Conservation (phyloP, 2,797 vertebrate genomes). For the Lemur catta region DNA sequence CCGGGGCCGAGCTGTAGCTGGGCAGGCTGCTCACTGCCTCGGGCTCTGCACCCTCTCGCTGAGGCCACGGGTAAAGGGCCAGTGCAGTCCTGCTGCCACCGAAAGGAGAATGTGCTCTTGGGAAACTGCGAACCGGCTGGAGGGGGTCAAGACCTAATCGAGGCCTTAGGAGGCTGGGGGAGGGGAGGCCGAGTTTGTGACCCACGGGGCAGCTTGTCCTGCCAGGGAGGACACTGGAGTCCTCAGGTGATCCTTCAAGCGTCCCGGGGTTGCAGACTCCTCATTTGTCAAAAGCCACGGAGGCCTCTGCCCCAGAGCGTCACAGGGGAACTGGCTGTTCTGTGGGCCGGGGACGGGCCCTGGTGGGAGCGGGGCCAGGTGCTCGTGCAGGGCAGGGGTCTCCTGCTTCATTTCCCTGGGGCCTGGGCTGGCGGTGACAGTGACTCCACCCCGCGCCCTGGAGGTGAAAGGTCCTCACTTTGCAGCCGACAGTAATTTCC, state of each 20-base stretch:
- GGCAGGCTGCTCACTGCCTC: background rate
- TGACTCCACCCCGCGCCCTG: slow-evolving; percentile 22
- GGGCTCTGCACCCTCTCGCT: background rate
- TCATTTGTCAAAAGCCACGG: slow-evolving; percentile 34
- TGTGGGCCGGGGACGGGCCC: background rate
- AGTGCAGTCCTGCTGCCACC: background rate
- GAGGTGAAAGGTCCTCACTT: slow-evolving; percentile 66
- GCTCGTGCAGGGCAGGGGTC: background rate
- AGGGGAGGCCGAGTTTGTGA: background rate
- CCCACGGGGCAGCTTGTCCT: background rate
- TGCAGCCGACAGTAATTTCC: background rate
- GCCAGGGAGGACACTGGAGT: background rate
- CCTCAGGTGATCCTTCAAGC: background rate
- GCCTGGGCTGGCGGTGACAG: background rate
- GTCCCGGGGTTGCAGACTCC: background rate
- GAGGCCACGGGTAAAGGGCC: background rate
- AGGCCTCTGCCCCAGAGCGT: background rate
- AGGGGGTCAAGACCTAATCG: background rate
- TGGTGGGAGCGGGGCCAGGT: accelerated
- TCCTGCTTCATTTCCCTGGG: slow-evolving; percentile 45
- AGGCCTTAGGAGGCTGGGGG: background rate
- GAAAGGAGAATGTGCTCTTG: background rate
- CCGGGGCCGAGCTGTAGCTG: accelerated
- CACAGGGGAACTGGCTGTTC: background rate
- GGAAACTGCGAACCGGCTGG: background rate